Evolutionary conservation across 2,888 invertebrate genomes (phyloP).

Genomic region (Prenolepis imparis): DNA sequence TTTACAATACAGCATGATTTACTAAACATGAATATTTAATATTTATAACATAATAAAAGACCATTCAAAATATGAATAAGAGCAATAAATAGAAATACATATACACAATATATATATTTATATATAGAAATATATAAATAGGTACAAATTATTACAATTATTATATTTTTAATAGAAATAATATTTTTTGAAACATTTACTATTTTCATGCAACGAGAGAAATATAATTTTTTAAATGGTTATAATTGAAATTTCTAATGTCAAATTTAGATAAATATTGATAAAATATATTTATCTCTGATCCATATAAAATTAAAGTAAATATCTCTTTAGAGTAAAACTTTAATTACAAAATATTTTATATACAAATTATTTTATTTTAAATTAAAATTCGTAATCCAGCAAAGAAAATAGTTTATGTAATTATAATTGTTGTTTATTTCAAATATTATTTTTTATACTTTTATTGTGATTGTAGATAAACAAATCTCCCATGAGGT

Average conservation of each 20-base stretch:
- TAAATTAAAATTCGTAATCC: background rate
- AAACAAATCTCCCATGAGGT: background rate
- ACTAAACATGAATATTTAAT: too few relatives aligned
- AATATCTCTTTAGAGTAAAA: background rate
- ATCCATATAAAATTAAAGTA: background rate
- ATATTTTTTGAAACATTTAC: background rate
- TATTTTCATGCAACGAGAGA: background rate
- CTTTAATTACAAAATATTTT: background rate
- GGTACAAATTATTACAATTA: background rate
- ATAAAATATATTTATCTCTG: background rate
- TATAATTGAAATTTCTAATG: background rate
- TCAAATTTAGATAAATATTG: background rate
- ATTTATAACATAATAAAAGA: too few relatives aligned
- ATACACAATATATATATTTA: background rate
- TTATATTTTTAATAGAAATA: background rate
- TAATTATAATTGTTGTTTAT: background rate
- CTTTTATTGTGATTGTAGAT: background rate
- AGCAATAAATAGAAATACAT: background rate
- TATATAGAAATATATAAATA: background rate
- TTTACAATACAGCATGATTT: too few relatives aligned
- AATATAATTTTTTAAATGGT: background rate
- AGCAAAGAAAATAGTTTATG: background rate
- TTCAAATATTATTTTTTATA: background rate
- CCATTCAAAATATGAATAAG: background rate
- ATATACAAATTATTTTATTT: background rate